phyloP scores from a whole-genome alignment of 2,113 vertebrate species.

The Rutilus rutilus region DNA sequence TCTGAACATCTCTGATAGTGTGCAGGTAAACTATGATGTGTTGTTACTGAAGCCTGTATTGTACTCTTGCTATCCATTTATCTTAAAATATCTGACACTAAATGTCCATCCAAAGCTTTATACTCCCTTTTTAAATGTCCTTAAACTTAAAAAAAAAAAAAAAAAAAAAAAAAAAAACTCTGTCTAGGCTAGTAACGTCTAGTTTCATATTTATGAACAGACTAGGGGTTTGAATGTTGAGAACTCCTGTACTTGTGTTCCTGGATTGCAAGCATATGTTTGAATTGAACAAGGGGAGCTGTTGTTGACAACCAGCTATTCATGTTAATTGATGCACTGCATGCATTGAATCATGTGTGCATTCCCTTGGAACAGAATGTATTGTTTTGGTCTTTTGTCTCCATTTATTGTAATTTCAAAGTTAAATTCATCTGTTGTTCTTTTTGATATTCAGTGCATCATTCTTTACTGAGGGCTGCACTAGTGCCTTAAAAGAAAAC shows the following conservation, averaged over 20 bases:
- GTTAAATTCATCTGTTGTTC: background rate
- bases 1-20: background rate
- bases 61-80: background rate
- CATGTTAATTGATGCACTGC: background rate
- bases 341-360: background rate
- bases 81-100: background rate
- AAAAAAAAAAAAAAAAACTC: background rate
- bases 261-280: background rate
- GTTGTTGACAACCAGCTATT: background rate
- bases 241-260: background rate
- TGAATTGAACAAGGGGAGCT: background rate
- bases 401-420: background rate
- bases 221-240: background rate
- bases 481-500: constrained; percentile 61
- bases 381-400: background rate
- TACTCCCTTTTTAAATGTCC: background rate
- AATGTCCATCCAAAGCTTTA: background rate
- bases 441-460: background rate
- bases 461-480: background rate
- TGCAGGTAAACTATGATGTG: background rate
- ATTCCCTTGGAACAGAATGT: background rate
- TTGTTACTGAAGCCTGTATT: background rate
- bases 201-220: background rate
- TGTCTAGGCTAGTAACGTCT: background rate
- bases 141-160: background rate